Conservation (phyloP, 2,797 vertebrate species). For the Leptodactylus fallax region DNA sequence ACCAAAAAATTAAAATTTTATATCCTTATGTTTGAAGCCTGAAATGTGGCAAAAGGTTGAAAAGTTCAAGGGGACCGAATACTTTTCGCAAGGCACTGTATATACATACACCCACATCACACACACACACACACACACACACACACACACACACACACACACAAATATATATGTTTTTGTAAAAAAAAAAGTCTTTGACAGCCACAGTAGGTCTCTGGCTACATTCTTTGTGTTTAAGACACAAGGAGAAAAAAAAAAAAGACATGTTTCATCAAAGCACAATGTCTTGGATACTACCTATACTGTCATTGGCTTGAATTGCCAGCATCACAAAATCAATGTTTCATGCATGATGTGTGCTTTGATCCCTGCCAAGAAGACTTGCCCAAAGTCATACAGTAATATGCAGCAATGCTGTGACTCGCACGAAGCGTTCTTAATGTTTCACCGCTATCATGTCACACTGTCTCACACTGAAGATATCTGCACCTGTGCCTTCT, state of each 20-base stretch:
- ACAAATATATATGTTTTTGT: too few relatives aligned
- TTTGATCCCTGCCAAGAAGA: constrained; percentile 51
- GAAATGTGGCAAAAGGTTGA: too few relatives aligned
- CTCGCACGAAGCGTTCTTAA: constrained; percentile 9
- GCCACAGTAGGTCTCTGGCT: not conserved
- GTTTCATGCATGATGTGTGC: constrained; percentile 26
- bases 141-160: too few relatives aligned
- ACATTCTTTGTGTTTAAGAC: constrained; percentile 14
- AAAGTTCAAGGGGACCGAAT: too few relatives aligned
- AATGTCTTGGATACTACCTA: constrained; percentile 11
- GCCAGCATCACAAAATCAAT: constrained; percentile 25
- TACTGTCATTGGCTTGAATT: constrained; percentile 35
- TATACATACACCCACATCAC: too few relatives aligned
- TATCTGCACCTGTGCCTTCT: not conserved
- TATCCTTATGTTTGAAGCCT: too few relatives aligned
- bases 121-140: too few relatives aligned
- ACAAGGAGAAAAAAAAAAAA: constrained; percentile 60
- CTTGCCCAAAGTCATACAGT: constrained; percentile 39
- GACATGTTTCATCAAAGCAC: constrained; percentile 43
- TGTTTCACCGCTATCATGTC: constrained; percentile 10
- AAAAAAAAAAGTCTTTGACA: not conserved
- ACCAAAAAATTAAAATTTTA: too few relatives aligned
- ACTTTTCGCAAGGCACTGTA: too few relatives aligned
- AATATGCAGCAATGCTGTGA: constrained; percentile 20
- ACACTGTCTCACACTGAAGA: constrained; percentile 6